Evolutionary conservation across 2,888 invertebrate species (phyloP), one percentile per base, ranked within the genome.

Genomic region (Mactromeris polynyma): DNA sequence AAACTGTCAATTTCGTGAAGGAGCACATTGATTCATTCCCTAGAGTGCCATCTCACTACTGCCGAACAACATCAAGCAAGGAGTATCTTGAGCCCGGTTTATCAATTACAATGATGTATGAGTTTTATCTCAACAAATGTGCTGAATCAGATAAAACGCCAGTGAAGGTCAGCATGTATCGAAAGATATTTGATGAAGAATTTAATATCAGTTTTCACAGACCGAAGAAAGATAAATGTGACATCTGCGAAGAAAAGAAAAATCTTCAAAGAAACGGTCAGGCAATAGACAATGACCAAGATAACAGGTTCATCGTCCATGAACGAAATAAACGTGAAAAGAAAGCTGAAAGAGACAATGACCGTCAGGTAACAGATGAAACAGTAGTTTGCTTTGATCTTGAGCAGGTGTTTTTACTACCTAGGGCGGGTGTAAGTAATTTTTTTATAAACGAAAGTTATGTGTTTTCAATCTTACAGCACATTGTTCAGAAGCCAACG

Each of bases 191-290:
- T 31, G 40, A 69, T 33, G 21, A 69, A 21, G 26, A 83, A 17
- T 83, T 40, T 40, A 83, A 83, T 40, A 21, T 84, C 33, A 77
- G 14, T 3, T 77, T 84, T 77, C 83, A 77, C 42, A 42, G 40
- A 26, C 83, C 83, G 1, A 84, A 84, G 33, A 84, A 84, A 31
- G 84, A 84, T 36, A 69, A n/a, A 42, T 84, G 84, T 17, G 84
- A 84, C n/a, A 26, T 51, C 9, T 84, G 84, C 21, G 51, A 84
- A 78, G 83, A 84, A 77, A 19, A 21, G 17, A 84, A 84, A 42
- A 42, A 42, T 42, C 7, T 42, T 42, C 6, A 42, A 6, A 6
- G 42, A 42, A 14, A 9, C 6, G 42, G 7, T 42, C 42, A 42
- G 14, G 42, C 42, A 6, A 9, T 42, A 14, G 14, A 9, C 42